Percentiles rank a stretch among this genome's conserved stretches.
Conservation (phyloP, 2,113 vertebrate genomes). For the Petromus typicus region DNA sequence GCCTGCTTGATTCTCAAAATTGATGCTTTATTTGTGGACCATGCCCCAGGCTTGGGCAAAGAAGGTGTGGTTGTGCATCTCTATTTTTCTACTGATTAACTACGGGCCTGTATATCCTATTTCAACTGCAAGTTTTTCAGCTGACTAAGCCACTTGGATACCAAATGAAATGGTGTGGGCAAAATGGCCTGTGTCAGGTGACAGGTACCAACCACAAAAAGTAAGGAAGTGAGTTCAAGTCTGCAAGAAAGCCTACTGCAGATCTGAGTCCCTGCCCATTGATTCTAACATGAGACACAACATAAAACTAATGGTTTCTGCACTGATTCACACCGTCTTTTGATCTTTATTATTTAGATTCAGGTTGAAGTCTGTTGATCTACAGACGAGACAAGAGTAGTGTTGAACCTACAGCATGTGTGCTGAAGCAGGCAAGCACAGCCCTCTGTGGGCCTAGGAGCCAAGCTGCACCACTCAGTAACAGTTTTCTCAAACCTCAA, state of each 20-base stretch:
- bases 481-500: background rate
- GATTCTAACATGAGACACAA: background rate
- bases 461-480: background rate
- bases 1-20: background rate
- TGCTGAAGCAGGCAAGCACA: background rate
- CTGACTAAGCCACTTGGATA: background rate
- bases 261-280: background rate
- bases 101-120: background rate
- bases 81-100: background rate
- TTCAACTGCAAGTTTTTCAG: background rate
- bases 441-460: accelerated
- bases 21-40: background rate
- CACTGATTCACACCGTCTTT: background rate
- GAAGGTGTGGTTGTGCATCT: background rate
- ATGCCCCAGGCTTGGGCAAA: background rate
- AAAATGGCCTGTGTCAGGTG: background rate
- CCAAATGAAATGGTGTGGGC: background rate
- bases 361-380: background rate
- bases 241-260: background rate
- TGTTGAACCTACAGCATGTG: background rate
- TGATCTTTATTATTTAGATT: background rate
- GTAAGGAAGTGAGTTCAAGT: background rate
- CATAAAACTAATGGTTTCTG: background rate
- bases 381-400: background rate
- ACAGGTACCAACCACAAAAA: background rate